Percentiles rank a stretch among this genome's conserved stretches.
Conservation (phyloP, 2,113 vertebrate species). For the Sorex araneus region DNA sequence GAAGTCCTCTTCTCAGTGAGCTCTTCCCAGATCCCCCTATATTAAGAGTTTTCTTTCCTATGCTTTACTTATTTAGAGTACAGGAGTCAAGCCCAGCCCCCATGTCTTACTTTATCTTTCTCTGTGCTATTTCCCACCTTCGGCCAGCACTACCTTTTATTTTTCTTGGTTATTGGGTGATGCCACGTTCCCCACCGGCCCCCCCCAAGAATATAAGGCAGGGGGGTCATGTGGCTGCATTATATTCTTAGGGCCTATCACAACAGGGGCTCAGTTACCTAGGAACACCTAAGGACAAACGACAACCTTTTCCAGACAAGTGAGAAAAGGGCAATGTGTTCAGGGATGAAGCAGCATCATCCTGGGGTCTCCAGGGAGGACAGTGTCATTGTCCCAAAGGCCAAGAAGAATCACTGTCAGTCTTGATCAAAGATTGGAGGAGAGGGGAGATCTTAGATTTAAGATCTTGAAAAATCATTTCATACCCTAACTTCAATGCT, state of each 20-base stretch:
- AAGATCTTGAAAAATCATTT: conserved; percentile 27
- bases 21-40: not conserved
- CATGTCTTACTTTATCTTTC: not conserved
- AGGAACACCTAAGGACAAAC: not conserved
- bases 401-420: not conserved
- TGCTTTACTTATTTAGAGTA: not conserved
- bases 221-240: not conserved
- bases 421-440: not conserved
- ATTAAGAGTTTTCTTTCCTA: not conserved
- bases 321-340: not conserved
- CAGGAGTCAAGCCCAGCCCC: not conserved
- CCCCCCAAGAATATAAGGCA: not conserved
- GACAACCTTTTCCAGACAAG: not conserved
- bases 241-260: not conserved
- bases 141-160: not conserved
- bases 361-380: not conserved
- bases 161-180: not conserved
- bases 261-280: not conserved
- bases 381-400: not conserved
- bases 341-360: not conserved
- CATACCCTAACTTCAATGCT: not conserved
- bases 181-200: not conserved
- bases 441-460: not conserved
- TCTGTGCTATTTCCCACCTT: not conserved
- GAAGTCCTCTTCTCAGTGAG: not conserved